Evolutionary conservation across 2,797 vertebrate genomes (phyloP), one percentile per base, ranked within the genome.

Genomic region (Tenualosa thibaudeaui): DNA sequence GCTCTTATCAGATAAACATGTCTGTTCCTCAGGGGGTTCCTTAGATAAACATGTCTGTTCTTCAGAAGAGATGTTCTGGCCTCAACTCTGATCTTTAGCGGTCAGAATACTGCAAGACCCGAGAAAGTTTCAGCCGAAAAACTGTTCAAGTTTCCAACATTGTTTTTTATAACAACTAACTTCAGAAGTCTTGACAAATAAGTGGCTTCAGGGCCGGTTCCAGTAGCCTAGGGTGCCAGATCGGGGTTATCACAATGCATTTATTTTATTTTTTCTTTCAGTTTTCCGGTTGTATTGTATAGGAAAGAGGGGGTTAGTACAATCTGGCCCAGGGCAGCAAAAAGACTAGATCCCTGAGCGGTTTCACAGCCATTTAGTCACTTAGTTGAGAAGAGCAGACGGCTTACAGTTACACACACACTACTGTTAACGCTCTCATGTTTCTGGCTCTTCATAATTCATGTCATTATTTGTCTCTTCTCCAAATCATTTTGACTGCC

Each of bases 401-500:
- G n/a, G 51, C 37, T 46, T 58, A 10, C 3, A 31, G 53, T 43
- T 62, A 43, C 9, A n/a, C 43, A 84, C 7, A 81, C 43, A 58
- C 17, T 1, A 43, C 9, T 84, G 84, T 37, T 17, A 4, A 56
- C 26, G 37, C 15, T 56, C 8, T 53, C 53, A 88, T 90, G 83
- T 84, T 84, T 88, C 85, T 88, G 65, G 85, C 84, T 91, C 85
- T 85, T 68, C 85, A 37, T 87, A 82, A 78, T 7, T 46, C 37
- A 78, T 40, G 5, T 15, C 40, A 56, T 4, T 78, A 13, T 26
- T 75, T 26, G 50, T 86, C 83, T 82, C 81, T 56, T 88, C 26
- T 90, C 83, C 12, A 31, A 56, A 43, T 54, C 65, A 62, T 65
- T 71, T 37, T 46, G 15, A n/a, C 51, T 83, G 43, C 56, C 40